Evolutionary conservation across 1,140 invertebrate species (phyloP).

Genomic region (Drosophila hydei): DNA sequence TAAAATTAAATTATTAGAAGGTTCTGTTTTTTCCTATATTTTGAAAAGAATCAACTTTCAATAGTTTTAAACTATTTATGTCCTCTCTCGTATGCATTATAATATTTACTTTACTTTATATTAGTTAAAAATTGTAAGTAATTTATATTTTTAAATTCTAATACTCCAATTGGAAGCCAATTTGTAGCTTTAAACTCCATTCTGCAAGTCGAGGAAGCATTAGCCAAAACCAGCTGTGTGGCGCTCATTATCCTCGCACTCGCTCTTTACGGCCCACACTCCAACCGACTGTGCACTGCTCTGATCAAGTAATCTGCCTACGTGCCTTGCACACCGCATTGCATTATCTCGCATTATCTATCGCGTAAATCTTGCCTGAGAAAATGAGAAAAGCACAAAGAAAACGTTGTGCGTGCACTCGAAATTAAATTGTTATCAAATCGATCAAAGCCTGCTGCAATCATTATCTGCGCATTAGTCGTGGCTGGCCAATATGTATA

Average conservation of each 20-base stretch:
- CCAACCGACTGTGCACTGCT: too few relatives aligned
- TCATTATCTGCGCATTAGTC: constrained; percentile 79
- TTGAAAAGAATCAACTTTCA: too few relatives aligned
- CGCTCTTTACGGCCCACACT: too few relatives aligned
- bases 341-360: constrained; percentile 33
- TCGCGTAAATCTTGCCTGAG: constrained; percentile 23
- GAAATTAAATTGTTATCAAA: constrained; percentile 82
- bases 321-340: constrained; percentile 68
- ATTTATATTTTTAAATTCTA: too few relatives aligned
- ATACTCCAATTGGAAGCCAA: too few relatives aligned
- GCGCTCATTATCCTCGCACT: not conserved
- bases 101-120: too few relatives aligned
- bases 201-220: constrained; percentile 27
- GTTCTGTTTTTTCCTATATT: too few relatives aligned
- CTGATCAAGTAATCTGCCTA: constrained; percentile 62
- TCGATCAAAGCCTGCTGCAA: constrained; percentile 80
- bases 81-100: too few relatives aligned
- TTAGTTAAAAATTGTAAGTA: too few relatives aligned
- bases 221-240: constrained; percentile 53
- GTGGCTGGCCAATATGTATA: constrained; percentile 41
- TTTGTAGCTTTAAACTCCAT: not conserved
- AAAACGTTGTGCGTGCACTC: constrained; percentile 65
- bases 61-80: too few relatives aligned
- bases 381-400: constrained; percentile 15
- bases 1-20: too few relatives aligned